Evolutionary conservation across 2,113 vertebrate species (phyloP), one percentile per base, ranked within the genome.

Genomic region (Glareola pratincola): DNA sequence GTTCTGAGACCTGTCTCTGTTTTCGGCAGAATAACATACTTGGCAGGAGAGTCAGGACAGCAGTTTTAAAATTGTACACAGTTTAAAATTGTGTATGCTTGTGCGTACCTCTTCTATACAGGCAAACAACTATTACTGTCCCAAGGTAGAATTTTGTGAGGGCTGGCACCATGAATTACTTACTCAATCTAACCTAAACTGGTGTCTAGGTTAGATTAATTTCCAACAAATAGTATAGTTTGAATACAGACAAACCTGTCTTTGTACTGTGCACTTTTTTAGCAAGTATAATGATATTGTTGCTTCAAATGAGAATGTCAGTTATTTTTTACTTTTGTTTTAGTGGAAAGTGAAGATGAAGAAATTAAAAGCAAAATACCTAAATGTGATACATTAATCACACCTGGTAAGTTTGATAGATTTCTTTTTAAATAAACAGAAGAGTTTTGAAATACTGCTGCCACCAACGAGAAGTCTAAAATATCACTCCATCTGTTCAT

Each of bases 381-480:
- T 24, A 83, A 72, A 26, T 98, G 79, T 96, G 98, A 99, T 97
- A 97, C 97, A 89, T 68, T 96, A 88, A 98, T 98, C 56, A 97
- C 89, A 56, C 99, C 99, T 98, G 99, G 99, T 99, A 79, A 94
- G 98, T 97, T 84, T 74, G 43, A 83, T 82, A 48, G 43, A 36
- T 79, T 89, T 84, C 6, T 91, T 54, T 37, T 80, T 53, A 83
- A 67, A 63, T 51, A 75, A 91, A 75, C 3, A 17, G 8, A 47
- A 9, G 15, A 57, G 24, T 47, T 85, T 92, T 66, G 71, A 96
- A 91, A 63, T 53, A 63, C 59, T 96, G 32, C 45, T 89, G 17
- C 53, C 51, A 78, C 39, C 73, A 92, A 37, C 10, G 0, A 86
- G 34, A 64, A 81, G 29, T 83, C 54, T 73, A 88, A 93, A 94